Percentiles rank a stretch among this genome's conserved stretches.
Conservation (phyloP, 2,888 invertebrate genomes). For the Scrobipalpa atriplicella region DNA sequence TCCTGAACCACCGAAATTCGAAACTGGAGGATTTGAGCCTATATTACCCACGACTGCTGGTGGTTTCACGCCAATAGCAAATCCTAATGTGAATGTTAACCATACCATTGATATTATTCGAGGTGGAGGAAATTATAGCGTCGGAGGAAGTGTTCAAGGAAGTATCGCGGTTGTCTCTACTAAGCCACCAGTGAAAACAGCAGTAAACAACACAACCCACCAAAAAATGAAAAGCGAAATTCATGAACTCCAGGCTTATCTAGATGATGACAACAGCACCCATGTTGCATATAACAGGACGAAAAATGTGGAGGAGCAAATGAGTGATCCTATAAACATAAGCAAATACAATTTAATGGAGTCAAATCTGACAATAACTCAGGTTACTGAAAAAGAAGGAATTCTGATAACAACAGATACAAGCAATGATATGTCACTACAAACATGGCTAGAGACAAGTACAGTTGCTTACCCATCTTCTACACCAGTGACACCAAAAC, state of each 20-base stretch:
- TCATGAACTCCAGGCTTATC: constrained; percentile 70
- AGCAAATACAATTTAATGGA: constrained; percentile 75
- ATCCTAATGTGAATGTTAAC: constrained; percentile 57
- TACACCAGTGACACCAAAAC: constrained; percentile 55
- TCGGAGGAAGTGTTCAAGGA: constrained; percentile 51
- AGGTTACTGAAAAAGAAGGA: constrained; percentile 73
- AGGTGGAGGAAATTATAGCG: constrained; percentile 47
- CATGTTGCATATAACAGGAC: constrained; percentile 72
- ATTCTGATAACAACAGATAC: constrained; percentile 74
- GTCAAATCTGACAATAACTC: constrained; percentile 70
- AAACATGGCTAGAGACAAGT: constrained; percentile 70
- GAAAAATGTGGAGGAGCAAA: constrained; percentile 72
- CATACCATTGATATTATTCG: constrained; percentile 47
- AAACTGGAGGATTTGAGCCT: constrained; percentile 90
- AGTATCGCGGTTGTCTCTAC: constrained; percentile 49
- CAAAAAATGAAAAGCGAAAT: constrained; percentile 73
- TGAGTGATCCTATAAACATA: constrained; percentile 62
- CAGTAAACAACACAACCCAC: constrained; percentile 62
- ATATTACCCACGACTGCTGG: constrained; percentile 87
- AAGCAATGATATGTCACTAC: constrained; percentile 71
- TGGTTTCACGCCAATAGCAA: constrained; percentile 87
- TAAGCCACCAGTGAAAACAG: constrained; percentile 51
- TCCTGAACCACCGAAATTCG: constrained; percentile 84
- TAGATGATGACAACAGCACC: constrained; percentile 69
- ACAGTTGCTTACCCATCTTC: constrained; percentile 57